Percentiles rank a stretch among this genome's conserved stretches.
These are phyloP conservation scores for Chelonus formosanus DNA, from an alignment of 2,888 invertebrate species.

Conservation along the genomic window DNA sequence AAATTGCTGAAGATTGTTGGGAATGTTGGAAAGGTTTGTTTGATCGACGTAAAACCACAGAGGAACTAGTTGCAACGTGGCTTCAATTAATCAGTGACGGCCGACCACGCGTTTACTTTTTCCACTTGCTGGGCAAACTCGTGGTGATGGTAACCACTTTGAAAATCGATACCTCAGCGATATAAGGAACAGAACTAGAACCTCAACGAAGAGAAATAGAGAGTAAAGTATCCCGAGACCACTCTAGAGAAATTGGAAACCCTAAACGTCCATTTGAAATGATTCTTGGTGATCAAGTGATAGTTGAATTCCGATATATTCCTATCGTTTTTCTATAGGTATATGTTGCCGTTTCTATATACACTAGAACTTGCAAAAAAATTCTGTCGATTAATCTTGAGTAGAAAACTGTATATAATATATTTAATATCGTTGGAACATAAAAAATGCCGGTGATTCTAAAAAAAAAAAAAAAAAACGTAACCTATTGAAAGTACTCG, in stretches of 20 bases:
- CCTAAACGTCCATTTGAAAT: slow-evolving; percentile 35
- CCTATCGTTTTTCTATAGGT: not conserved
- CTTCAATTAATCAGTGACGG: slow-evolving; percentile 16
- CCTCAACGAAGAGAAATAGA: not conserved
- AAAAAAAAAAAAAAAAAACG: no score
- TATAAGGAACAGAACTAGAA: not conserved
- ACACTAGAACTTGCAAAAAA: no score
- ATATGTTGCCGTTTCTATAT: no score
- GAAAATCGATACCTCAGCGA: slow-evolving; percentile 8
- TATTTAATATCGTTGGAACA: no score
- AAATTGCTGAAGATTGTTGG: slow-evolving; percentile 4
- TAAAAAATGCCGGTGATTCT: no score
- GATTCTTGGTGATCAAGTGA: slow-evolving; percentile 34
- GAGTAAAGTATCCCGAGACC: slow-evolving; percentile 13
- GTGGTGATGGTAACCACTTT: not conserved
- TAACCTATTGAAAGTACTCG: no score
- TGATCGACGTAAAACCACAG: slow-evolving; percentile 11
- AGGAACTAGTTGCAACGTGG: slow-evolving; percentile 5
- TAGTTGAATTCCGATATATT: slow-evolving; percentile 26
- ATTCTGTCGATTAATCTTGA: no score
- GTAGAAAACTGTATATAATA: no score
- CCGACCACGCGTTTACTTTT: slow-evolving; percentile 14
- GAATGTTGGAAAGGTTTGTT: slow-evolving; percentile 3
- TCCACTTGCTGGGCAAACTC: slow-evolving; percentile 5
- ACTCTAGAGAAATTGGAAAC: slow-evolving; percentile 38